Evolutionary conservation across 92 coral and sea anemone genomes (phyloP), one percentile per base, ranked within the genome.

Genomic region (Porites evermanni): DNA sequence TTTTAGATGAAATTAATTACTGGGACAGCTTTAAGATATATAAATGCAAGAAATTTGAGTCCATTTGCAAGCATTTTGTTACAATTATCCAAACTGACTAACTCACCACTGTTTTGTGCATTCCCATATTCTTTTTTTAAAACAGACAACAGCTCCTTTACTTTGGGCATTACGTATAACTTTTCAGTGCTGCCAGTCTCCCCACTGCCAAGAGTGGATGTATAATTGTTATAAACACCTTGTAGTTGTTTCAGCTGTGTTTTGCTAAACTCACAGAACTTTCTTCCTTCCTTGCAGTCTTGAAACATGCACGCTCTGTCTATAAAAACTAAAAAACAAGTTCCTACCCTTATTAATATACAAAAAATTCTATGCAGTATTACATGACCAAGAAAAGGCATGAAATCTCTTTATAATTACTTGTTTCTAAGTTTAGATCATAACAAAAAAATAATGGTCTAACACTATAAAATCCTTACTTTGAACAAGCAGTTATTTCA

Each of bases 161-260:
- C 88, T 81, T 97, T 97, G 5, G 98, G 94, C 79, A 88, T 93
- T 75, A 97, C 64, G 66, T 83, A 90, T 10, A 82, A 88, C 53
- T 71, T 84, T 65, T 84, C 84, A 75, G 56, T 70, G 29, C 54
- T 78, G 17, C 81, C 86, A 20, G 84, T 84, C 66, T 56, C 76
- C 58, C 70, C 88, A 52, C 77, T 70, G 14, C 70, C 38, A 52
- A 76, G 64, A 38, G 47, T 38, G 13, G 83, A 80, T 26, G 88
- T 87, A 86, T 80, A 90, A 81, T 88, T 91, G 47, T 81, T 61
- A 69, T 95, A 97, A 23, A 90, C 75, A 52, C 79, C 84, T 61
- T 90, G 81, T 75, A 97, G 80, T 78, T 93, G 92, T 3, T 96
- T 88, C 80, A 97, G 70, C 66, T 94, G 91, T 38, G 99, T 93